Evolutionary conservation across 2,113 vertebrate species (phyloP), one percentile per base, ranked within the genome.

Genomic region (Piaya cayana): DNA sequence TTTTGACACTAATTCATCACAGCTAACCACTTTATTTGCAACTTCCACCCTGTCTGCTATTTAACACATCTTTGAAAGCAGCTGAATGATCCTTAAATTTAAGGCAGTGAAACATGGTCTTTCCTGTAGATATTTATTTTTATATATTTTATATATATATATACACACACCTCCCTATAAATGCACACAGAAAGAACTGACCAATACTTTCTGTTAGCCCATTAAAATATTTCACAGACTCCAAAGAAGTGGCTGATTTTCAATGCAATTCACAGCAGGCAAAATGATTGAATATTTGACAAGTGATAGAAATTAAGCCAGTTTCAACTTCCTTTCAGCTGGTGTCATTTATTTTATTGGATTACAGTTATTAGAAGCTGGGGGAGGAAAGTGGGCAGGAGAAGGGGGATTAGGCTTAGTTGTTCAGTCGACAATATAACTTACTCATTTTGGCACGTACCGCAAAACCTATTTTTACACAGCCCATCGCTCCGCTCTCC

Each of bases 311-410:
- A 87, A 84, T 77, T 30, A 81, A 91, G 69, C 64, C 81, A 86
- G 55, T 75, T 93, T 75, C 85, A 88, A 95, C 90, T 96, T 88
- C 90, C 93, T 94, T 91, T 88, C 93, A 92, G 77, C 81, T 62
- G 1, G 6, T 85, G 83, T 79, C 37, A 50, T 60, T 81, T 68
- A 50, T 86, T 88, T 84, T 18, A 90, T 86, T 84, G 69, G 59
- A 92, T 96, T 91, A 93, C 86, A 93, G 91, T 85, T 82, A 94
- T 95, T 91, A 95, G 82, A 75, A 94, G 72, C 72, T 37, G 95
- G 76, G 67, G 88, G 94, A 95, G 82, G 92, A 55, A 82, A 70
- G 93, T 88, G 72, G 94, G 83, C 70, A 94, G 89, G 60, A 79
- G 78, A 45, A 90, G 71, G 63, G 93, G 85, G 86, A 75, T 70